Base-by-base conservation (phyloP, 2,797 vertebrate genomes). In the Pristis pectinata region DNA sequence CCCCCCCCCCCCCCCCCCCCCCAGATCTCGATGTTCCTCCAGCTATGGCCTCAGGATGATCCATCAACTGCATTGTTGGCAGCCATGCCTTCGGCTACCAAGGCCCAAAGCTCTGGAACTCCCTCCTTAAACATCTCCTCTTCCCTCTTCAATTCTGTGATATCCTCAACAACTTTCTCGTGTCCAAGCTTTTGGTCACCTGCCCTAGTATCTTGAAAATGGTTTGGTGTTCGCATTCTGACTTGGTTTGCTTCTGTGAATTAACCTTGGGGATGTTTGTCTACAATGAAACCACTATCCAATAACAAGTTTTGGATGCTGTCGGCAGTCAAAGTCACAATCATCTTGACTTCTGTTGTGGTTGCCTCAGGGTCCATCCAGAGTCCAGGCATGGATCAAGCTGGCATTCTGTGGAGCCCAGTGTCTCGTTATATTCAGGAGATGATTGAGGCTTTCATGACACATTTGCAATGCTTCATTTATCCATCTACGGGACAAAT, bases 401-500 rank as follows among this genome's bases (percentile, higher is more conserved):
- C 19, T 92, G 89, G 61, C 61, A 44, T 93, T 70, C 17, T 37
- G 11, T 70, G 64, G 64, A 30, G 3, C 59, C 13, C 61, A 10
- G 19, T 44, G 89, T 41, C 37, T 44, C 8, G 10, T 93, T 93
- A 27, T 70, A 70, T 93, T 93, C 89, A 41, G 10, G 3, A 93
- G 64, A 70, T 93, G 89, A 70, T 92, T 67, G 89, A 92, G 64
- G 89, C 61, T 93, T 44, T 70, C 89, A 27, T 6, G 19, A 30
- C 9, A 34, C n/a, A 70, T 92, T 70, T 27, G 64, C 44, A 37
- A 92, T 24, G 3, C 89, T 67, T 92, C 61, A 92, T 70, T 93
- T 64, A 70, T 93, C 41, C 37, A 37, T 70, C 61, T 61, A 6
- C 22, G 27, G 24, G 61, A 41, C 64, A 64, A 67, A 91, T 41